Percentiles rank a stretch among this genome's conserved stretches.
Evolutionary conservation across 2,888 invertebrate species (phyloP).

Genomic region (Nomada hirtipes): DNA sequence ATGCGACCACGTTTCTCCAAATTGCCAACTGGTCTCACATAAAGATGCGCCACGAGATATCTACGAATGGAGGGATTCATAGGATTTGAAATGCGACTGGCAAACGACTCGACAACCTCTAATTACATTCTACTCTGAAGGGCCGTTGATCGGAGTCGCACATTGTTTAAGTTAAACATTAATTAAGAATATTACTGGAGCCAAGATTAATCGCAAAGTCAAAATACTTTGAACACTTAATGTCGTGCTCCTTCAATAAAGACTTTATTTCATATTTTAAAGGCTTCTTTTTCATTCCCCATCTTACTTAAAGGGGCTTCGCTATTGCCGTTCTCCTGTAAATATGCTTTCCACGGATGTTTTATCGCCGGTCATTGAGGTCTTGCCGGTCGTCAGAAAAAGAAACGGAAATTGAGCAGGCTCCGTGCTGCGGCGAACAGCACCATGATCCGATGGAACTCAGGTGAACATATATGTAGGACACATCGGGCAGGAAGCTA

Average conservation of each 20-base stretch:
- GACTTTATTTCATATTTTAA: no score
- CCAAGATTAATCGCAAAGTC: no score
- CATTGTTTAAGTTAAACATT: no score
- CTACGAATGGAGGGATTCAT: neutral
- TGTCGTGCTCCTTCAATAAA: no score
- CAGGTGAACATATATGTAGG: conserved; percentile 74
- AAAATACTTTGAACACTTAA: no score
- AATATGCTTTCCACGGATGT: neutral
- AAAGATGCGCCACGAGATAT: conserved; percentile 13
- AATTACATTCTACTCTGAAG: neutral
- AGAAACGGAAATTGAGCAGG: conserved; percentile 34
- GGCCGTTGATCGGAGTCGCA: no score
- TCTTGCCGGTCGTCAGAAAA: neutral
- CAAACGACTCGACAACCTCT: neutral
- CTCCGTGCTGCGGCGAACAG: conserved; percentile 22
- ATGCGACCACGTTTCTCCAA: conserved; percentile 44
- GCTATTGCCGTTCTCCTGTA: neutral
- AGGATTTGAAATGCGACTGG: neutral
- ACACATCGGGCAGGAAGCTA: conserved; percentile 78
- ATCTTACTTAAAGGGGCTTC: neutral
- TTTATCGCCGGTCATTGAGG: neutral
- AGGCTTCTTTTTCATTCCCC: no score
- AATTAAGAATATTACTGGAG: no score
- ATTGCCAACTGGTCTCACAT: conserved; percentile 35
- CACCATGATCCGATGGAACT: conserved; percentile 55